Percentiles rank a stretch among this genome's conserved stretches.
phyloP scores from a whole-genome alignment of 2,113 vertebrate species.

The Phocoena sinus region DNA sequence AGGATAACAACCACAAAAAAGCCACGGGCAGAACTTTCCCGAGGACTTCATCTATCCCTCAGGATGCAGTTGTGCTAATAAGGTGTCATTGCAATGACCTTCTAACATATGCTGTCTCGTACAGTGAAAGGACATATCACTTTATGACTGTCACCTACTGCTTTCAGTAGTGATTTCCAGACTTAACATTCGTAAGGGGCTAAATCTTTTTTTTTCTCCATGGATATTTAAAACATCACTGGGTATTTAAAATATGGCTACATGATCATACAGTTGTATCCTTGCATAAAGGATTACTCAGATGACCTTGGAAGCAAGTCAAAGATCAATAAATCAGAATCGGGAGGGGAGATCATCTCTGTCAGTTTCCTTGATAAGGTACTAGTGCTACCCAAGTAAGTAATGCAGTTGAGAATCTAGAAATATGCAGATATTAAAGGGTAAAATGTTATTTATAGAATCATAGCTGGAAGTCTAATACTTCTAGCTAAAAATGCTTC shows the following conservation, averaged over 20 bases:
- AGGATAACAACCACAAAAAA: background rate
- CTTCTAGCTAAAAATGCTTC: background rate
- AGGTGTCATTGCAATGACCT: background rate
- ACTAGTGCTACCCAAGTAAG: background rate
- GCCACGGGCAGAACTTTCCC: background rate
- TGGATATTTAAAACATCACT: background rate
- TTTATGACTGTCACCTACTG: background rate
- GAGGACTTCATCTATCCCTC: background rate
- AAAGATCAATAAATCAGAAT: background rate
- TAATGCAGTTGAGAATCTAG: background rate
- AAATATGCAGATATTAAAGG: background rate
- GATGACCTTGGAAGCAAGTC: background rate
- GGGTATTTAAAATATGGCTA: background rate
- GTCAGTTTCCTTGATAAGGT: background rate
- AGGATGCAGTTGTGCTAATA: background rate
- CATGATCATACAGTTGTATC: background rate
- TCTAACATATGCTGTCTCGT: background rate
- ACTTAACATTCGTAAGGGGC: background rate
- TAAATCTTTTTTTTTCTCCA: background rate
- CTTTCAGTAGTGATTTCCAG: background rate
- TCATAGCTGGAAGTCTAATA: background rate
- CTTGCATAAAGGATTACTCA: background rate
- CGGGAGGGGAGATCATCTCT: background rate
- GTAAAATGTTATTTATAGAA: background rate
- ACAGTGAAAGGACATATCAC: background rate